Evolutionary conservation across 2,113 vertebrate species (phyloP).

Genomic region (Takifugu flavidus): DNA sequence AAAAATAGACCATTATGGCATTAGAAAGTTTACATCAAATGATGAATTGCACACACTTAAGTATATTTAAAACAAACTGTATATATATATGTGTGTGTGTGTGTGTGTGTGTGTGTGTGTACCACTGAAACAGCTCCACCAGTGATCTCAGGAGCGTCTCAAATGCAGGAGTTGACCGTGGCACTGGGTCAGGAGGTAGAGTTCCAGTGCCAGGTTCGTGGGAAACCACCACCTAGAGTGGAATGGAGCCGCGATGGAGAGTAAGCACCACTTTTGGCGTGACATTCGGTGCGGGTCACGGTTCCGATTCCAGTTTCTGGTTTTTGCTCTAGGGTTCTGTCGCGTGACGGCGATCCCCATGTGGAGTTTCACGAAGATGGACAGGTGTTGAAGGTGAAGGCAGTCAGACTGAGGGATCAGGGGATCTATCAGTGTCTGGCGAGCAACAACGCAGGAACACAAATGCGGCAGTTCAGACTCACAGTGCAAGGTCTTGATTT

Average conservation of each 20-base stretch:
- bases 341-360: slow-evolving; percentile 68
- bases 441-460: slow-evolving; percentile 82
- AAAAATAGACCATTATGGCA: no score
- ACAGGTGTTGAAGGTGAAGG: slow-evolving; percentile 77
- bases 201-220: slow-evolving; percentile 76
- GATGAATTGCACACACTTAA: no score
- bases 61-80: background rate
- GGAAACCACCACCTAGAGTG: slow-evolving; percentile 77
- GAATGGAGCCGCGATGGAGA: slow-evolving; percentile 86
- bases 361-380: slow-evolving; percentile 74
- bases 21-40: no score
- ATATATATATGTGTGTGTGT: background rate
- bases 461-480: slow-evolving; percentile 80
- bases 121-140: slow-evolving; percentile 75
- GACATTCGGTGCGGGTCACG: background rate
- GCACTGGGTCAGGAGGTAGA: slow-evolving; percentile 73
- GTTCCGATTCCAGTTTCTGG: background rate
- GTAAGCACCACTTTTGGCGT: slow-evolving; percentile 66
- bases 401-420: slow-evolving; percentile 75
- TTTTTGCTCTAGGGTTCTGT: slow-evolving; percentile 71
- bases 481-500: slow-evolving; percentile 70
- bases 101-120: background rate
- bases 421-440: slow-evolving; percentile 84
- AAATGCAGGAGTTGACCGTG: slow-evolving; percentile 75
- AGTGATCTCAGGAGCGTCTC: slow-evolving; percentile 72